phyloP scores from a whole-genome alignment of 2,797 vertebrate genomes.

The Coracias cyanogaster region DNA sequence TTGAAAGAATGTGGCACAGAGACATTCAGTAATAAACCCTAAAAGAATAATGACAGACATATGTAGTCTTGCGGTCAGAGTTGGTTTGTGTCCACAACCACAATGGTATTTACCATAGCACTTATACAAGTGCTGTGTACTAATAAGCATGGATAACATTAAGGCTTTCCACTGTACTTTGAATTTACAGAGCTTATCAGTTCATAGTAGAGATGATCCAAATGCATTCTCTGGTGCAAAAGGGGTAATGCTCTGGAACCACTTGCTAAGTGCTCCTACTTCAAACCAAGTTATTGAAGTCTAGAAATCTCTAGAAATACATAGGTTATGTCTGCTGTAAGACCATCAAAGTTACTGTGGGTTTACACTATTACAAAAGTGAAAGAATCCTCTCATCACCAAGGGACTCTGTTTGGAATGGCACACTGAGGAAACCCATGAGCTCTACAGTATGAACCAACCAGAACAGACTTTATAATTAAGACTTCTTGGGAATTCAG shows the following conservation, averaged over 20 bases:
- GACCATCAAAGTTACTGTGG: not conserved
- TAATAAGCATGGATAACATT: not conserved
- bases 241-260: not conserved
- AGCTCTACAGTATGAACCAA: not conserved
- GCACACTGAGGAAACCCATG: not conserved
- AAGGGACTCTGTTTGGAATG: not conserved
- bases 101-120: not conserved
- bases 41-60: not conserved
- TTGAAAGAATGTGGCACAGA: fast-evolving
- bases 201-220: not conserved
- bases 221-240: not conserved
- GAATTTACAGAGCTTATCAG: slow-evolving; percentile 14
- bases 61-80: not conserved
- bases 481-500: not conserved
- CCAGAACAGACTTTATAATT: not conserved
- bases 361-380: not conserved
- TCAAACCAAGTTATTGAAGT: not conserved
- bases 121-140: not conserved
- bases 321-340: not conserved
- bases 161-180: slow-evolving; percentile 8
- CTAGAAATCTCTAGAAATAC: not conserved
- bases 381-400: not conserved
- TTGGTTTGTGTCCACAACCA: not conserved
- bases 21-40: not conserved
- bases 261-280: not conserved